These are phyloP conservation scores for Formica selysi DNA, from an alignment of 1,140 invertebrate species.

Conservation along the genomic window DNA sequence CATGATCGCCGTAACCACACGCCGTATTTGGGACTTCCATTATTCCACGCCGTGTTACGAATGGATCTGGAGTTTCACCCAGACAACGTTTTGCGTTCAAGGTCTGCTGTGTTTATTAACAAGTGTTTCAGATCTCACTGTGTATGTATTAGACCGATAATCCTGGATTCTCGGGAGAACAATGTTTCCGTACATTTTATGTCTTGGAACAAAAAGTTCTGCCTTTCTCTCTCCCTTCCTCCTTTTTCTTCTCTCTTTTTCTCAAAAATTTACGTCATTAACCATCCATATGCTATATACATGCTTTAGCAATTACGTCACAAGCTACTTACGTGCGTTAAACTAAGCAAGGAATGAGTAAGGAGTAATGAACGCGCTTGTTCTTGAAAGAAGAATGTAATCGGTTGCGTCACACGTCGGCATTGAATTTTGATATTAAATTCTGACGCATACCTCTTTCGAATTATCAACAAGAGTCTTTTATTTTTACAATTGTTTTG, in stretches of 20 bases:
- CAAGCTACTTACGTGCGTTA: neutral
- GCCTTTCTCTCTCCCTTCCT: too few species aligned
- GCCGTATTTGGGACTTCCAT: constrained; percentile 42
- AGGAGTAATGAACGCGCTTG: neutral
- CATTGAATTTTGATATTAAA: neutral
- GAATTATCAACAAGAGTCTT: neutral
- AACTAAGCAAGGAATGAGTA: neutral
- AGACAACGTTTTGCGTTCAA: constrained; percentile 46
- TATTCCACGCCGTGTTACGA: constrained; percentile 20
- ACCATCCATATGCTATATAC: neutral
- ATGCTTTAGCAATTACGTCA: constrained; percentile 31
- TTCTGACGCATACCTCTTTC: neutral
- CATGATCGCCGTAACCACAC: constrained; percentile 17
- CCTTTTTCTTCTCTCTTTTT: neutral
- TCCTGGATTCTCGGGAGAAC: neutral
- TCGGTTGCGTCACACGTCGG: neutral
- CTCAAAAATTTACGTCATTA: neutral
- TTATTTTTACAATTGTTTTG: neutral
- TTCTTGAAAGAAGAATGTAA: constrained; percentile 5
- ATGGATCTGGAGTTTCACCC: constrained; percentile 33
- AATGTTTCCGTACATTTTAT: neutral
- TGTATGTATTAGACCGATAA: neutral
- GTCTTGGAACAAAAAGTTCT: neutral
- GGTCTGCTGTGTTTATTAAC: constrained; percentile 10
- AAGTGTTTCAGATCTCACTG: neutral